Base-by-base conservation (phyloP, 2,888 invertebrate genomes). In the Neocrepidodera transversa region DNA sequence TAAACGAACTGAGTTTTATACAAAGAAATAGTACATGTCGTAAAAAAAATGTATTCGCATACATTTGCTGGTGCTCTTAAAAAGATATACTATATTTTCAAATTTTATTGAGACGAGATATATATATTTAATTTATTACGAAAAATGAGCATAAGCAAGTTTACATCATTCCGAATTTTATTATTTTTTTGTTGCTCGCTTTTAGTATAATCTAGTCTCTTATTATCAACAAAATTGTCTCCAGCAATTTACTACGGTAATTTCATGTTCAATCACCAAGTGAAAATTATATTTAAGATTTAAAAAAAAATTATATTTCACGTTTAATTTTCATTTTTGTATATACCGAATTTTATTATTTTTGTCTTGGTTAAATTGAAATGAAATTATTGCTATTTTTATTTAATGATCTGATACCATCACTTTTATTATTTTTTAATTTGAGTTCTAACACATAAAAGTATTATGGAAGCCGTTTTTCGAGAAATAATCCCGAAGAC, bases 391-490 rank as follows among this genome's bases (percentile, higher is more conserved):
- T 20, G 10, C 40, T 23, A n/a, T n/a, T n/a, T n/a, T n/a, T n/a
- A n/a, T 42, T 42, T 42, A 23, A 11, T 42, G 42, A 42, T 20
- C 20, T 42, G 42, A 20, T 42, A n/a, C 42, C 10, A 13, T 8
- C 7, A 20, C 20, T 32, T 32, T n/a, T 47, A 35, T 54, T 53
- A 17, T 45, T 54, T 45, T 54, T 38, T 17, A 7, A 17, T 6
- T 38, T 50, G 50, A 50, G 13, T 38, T 18, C 11, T 32, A 38
- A 36, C n/a, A 49, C 26, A 38, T 50, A 50, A 17, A 45, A 45
- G 54, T 52, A 60, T 56, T 60, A 55, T 58, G 54, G 56, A 60
- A 45, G 28, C 43, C 20, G 45, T 38, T 8, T 38, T 30, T 36
- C 38, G 54, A 55, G 11, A 45, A 57, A 48, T 57, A 49, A 48